Evolutionary conservation across 2,888 invertebrate species (phyloP), one percentile per base, ranked within the genome.

Genomic region (Nomada flava): DNA sequence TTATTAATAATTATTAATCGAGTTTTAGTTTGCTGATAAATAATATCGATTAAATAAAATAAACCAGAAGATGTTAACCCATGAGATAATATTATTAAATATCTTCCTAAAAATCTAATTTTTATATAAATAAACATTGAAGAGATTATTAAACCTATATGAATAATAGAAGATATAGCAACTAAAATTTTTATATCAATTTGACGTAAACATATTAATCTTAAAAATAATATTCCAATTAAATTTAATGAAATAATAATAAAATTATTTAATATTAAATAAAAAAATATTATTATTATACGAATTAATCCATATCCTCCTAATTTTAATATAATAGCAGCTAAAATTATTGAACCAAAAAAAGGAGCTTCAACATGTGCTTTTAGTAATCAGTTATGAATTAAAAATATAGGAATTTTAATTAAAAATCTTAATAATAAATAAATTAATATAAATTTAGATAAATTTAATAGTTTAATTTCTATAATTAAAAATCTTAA

Each of bases 161-260:
- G 96, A 87, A 95, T 95, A 0, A 97, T 95, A 53, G 96, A 97
- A 86, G 96, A 96, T 94, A 96, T 96, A 92, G 96, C 96, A 95
- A 97, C 96, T 94, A 96, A 95, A 85, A 95, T 94, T 89, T 96
- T 97, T 93, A 96, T 94, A 95, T 97, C 97, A 72, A 95, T 94
- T 92, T 96, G 96, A 85, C 95, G 95, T 92, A 96, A 94, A 95
- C 96, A 96, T 87, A 96, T 94, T 90, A 96, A 94, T 44, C 96
- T 95, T 86, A 96, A 94, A 92, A 95, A 94, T 89, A 96, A 91
- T 0, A 95, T 95, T 0, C 96, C 96, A 15, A 70, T 2, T 42
- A 70, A 36, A 20, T 9, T 69, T 20, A 44, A 44, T 44, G 20
- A 52, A n/a, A 52, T 36, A 53, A 36, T 2, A 23, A 36, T 42